Evolutionary conservation across 2,888 invertebrate species (phyloP).

Genomic region (Drosophila rubida): DNA sequence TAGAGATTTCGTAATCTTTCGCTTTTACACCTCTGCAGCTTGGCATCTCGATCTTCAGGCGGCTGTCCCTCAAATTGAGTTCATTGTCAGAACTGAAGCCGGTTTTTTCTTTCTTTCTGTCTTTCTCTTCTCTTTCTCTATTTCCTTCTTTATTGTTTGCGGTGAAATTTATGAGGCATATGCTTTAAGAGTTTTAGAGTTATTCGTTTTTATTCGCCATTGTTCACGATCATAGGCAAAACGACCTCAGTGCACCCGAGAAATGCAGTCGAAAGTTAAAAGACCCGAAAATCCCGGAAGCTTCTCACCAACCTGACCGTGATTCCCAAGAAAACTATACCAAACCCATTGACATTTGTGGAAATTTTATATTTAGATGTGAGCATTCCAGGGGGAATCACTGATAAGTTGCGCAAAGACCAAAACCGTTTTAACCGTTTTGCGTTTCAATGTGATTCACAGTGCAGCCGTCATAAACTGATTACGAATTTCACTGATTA

Average conservation of each 20-base stretch:
- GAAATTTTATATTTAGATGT: background rate
- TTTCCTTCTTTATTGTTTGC: conserved; percentile 8
- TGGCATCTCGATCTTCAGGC: conserved; percentile 8
- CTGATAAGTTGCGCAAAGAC: too few species aligned
- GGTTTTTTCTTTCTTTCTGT: conserved; percentile 29
- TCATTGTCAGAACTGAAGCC: conserved; percentile 67
- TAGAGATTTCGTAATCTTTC: conserved; percentile 60
- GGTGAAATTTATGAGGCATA: conserved; percentile 73
- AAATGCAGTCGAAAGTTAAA: conserved; percentile 39
- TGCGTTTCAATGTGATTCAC: conserved; percentile 6
- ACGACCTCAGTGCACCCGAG: conserved; percentile 29
- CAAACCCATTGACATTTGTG: background rate
- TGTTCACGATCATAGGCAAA: conserved; percentile 48
- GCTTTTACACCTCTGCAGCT: conserved; percentile 47
- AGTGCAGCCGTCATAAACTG: background rate
- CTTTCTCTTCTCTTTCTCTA: background rate
- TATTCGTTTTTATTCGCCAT: conserved; percentile 45
- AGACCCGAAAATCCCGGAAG: conserved; percentile 22
- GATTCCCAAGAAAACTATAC: background rate
- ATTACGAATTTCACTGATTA: background rate
- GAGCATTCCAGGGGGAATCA: background rate
- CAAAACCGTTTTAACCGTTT: background rate
- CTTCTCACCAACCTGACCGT: background rate
- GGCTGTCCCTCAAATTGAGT: conserved; percentile 30
- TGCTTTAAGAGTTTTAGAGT: conserved; percentile 18